A percentile compares a stretch with the other conserved stretches of the same genome.
Evolutionary conservation across 2,888 invertebrate genomes (phyloP).

Genomic region (Trachelus tabidus): DNA sequence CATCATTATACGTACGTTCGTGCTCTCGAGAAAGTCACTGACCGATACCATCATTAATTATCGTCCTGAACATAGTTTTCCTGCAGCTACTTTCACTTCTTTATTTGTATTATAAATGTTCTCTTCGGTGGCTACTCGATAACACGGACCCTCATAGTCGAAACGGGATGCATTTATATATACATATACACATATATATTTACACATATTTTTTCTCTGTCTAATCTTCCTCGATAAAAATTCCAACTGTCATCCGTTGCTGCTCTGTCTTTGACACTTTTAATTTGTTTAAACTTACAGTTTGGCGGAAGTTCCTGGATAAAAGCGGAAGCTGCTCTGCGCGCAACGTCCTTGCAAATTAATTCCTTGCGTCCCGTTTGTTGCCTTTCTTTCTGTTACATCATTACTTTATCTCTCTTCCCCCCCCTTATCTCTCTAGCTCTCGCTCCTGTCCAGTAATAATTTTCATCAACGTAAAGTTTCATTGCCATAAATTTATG

Average conservation of each 20-base stretch:
- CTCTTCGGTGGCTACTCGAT: background rate
- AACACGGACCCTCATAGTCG: background rate
- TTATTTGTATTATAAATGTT: background rate
- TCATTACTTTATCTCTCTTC: background rate
- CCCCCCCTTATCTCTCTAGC: slow-evolving; percentile 20
- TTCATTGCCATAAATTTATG: background rate
- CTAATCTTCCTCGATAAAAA: background rate
- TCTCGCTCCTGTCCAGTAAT: background rate
- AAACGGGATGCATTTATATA: background rate
- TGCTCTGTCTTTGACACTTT: slow-evolving; percentile 54
- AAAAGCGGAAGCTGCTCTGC: background rate
- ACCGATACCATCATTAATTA: background rate
- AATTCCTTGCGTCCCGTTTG: background rate
- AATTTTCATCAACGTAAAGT: background rate
- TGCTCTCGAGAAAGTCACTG: background rate
- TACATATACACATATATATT: too few species aligned
- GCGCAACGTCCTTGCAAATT: slow-evolving; percentile 52
- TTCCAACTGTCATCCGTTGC: background rate
- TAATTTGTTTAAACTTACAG: slow-evolving; percentile 66
- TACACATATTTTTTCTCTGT: background rate
- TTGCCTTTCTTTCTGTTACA: background rate
- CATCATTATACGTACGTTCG: background rate
- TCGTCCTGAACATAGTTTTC: background rate
- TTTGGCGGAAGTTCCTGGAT: slow-evolving; percentile 58
- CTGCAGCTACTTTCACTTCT: background rate